phyloP scores from a whole-genome alignment of 2,888 invertebrate genomes.

The Epistrophe grossulariae region DNA sequence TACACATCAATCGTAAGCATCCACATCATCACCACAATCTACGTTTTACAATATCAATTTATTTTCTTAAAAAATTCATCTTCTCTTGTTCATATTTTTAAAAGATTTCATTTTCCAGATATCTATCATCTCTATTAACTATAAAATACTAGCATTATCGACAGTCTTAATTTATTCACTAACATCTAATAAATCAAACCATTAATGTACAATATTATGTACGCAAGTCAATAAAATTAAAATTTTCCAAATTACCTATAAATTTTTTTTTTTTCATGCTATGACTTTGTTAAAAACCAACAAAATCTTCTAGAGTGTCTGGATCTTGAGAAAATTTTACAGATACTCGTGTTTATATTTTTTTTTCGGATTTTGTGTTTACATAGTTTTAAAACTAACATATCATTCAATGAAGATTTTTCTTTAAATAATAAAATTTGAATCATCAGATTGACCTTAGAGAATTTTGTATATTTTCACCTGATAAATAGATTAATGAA shows the following conservation, averaged over 20 bases:
- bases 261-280: background rate
- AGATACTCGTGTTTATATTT: background rate
- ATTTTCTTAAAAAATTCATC: too few species aligned
- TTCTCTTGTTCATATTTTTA: background rate
- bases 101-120: background rate
- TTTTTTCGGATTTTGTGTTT: slow-evolving; percentile 35
- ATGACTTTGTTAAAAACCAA: slow-evolving; percentile 25
- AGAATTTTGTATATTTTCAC: slow-evolving; percentile 19
- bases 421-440: slow-evolving; percentile 10
- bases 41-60: background rate
- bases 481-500: slow-evolving; percentile 1
- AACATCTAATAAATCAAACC: slow-evolving; percentile 31
- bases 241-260: slow-evolving; percentile 33
- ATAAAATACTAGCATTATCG: background rate
- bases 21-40: background rate
- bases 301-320: slow-evolving; percentile 45
- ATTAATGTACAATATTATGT: background rate
- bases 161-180: slow-evolving; percentile 27
- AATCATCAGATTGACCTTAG: slow-evolving; percentile 10
- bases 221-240: slow-evolving; percentile 37
- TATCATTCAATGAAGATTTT: slow-evolving; percentile 12
- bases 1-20: background rate
- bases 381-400: slow-evolving; percentile 42
- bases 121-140: background rate
- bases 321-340: slow-evolving; percentile 40